Percentiles rank a stretch among this genome's conserved stretches.
These are phyloP conservation scores for Corynorhinus townsendii DNA, from an alignment of 2,113 vertebrate genomes.

Conservation along the genomic window DNA sequence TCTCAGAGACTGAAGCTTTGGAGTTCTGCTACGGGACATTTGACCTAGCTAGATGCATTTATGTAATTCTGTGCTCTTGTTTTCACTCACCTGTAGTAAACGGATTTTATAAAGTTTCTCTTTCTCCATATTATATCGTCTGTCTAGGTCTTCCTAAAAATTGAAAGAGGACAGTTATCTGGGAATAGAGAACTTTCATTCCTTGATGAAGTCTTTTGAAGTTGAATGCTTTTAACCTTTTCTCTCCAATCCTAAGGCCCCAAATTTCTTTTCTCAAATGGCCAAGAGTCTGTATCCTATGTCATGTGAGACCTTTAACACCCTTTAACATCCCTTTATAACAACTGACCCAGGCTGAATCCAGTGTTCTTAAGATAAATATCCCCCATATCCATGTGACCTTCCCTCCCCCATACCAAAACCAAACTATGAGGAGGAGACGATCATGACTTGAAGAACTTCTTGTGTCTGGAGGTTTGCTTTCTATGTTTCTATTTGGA, in stretches of 20 bases:
- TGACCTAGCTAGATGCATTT: neutral
- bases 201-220: neutral
- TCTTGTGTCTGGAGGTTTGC: neutral
- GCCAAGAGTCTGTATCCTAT: neutral
- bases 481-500: neutral
- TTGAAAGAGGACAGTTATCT: constrained; percentile 40
- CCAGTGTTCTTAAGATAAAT: neutral
- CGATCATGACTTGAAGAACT: neutral
- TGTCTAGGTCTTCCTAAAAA: constrained; percentile 91
- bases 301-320: neutral
- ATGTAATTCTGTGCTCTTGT: neutral
- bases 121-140: constrained; percentile 88
- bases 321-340: neutral
- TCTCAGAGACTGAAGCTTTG: neutral
- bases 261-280: neutral
- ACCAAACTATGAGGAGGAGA: neutral
- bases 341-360: neutral
- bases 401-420: no score
- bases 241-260: neutral
- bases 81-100: constrained; percentile 89
- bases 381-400: neutral
- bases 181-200: neutral
- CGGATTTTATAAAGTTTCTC: constrained; percentile 98
- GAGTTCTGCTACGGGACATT: neutral
- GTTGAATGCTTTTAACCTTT: neutral